Evolutionary conservation across 2,888 invertebrate genomes (phyloP).

Genomic region (Junonia oenone): DNA sequence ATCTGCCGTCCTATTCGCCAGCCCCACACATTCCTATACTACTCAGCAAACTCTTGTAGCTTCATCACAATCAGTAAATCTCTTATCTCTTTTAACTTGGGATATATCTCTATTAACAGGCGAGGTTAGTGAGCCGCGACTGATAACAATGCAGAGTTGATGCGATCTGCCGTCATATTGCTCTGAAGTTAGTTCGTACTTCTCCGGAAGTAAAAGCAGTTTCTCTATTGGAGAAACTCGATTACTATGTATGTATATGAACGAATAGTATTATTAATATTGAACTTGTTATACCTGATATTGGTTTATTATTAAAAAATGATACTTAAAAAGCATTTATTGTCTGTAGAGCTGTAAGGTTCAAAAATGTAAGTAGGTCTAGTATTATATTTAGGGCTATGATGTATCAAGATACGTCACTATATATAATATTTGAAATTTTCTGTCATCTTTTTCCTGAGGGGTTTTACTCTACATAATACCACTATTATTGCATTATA

Average conservation of each 20-base stretch:
- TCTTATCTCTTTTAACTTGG: neutral
- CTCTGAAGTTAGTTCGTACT: conserved; percentile 15
- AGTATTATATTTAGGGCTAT: too few species aligned
- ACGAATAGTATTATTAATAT: neutral
- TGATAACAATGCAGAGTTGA: conserved; percentile 27
- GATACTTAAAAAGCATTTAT: neutral
- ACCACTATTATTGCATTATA: too few species aligned
- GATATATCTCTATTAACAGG: conserved; percentile 4
- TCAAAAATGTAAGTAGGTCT: too few species aligned
- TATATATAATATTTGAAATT: too few species aligned
- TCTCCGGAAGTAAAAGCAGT: neutral
- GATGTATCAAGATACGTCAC: too few species aligned
- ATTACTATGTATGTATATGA: neutral
- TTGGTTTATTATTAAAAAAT: neutral
- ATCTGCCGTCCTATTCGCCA: too few species aligned
- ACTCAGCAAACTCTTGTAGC: too few species aligned
- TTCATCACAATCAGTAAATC: neutral
- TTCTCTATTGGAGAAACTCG: neutral
- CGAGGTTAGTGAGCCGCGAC: conserved; percentile 26
- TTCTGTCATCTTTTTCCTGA: too few species aligned
- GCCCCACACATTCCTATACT: too few species aligned
- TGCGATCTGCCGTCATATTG: conserved; percentile 25
- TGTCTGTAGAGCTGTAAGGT: too few species aligned
- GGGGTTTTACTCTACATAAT: too few species aligned
- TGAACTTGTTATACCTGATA: neutral